Conservation (phyloP, 2,888 invertebrate species). For the Sycophila texana region DNA sequence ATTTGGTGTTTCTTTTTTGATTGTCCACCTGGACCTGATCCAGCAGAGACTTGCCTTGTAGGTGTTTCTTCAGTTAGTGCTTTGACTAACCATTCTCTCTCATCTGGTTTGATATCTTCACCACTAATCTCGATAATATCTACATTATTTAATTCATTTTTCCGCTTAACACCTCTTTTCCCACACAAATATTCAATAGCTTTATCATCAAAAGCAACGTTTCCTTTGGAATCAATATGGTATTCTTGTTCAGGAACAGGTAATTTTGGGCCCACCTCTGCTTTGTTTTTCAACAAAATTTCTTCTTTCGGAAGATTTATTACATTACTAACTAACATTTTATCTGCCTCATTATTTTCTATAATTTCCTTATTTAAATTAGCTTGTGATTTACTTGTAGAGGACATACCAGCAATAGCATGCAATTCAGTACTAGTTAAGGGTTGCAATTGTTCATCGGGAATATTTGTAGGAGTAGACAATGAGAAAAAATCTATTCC, state of each 20-base stretch:
- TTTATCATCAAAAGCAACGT: slow-evolving; percentile 72
- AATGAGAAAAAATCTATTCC: slow-evolving; percentile 72
- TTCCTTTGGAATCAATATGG: slow-evolving; percentile 71
- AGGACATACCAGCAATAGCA: slow-evolving; percentile 13
- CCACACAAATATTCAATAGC: slow-evolving; percentile 73
- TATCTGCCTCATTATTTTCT: slow-evolving; percentile 50
- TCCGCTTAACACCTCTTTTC: slow-evolving; percentile 74
- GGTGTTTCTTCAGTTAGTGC: slow-evolving; percentile 85
- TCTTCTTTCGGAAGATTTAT: slow-evolving; percentile 77
- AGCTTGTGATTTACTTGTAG: background rate
- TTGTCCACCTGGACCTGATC: slow-evolving; percentile 80
- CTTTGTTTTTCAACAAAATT: slow-evolving; percentile 75
- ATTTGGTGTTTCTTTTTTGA: slow-evolving; percentile 95
- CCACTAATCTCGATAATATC: slow-evolving; percentile 90
- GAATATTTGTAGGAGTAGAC: slow-evolving; percentile 55
- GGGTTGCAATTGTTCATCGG: slow-evolving; percentile 35
- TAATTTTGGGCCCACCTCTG: slow-evolving; percentile 72
- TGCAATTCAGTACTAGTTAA: slow-evolving; percentile 27
- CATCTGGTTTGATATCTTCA: slow-evolving; percentile 86
- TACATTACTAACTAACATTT: slow-evolving; percentile 75
- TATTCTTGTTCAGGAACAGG: slow-evolving; percentile 74
- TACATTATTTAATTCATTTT: slow-evolving; percentile 77
- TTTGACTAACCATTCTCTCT: slow-evolving; percentile 89
- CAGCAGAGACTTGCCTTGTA: slow-evolving; percentile 76
- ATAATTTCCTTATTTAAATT: background rate